Conservation (phyloP, 1,140 invertebrate species). For the Parasteatoda tepidariorum region DNA sequence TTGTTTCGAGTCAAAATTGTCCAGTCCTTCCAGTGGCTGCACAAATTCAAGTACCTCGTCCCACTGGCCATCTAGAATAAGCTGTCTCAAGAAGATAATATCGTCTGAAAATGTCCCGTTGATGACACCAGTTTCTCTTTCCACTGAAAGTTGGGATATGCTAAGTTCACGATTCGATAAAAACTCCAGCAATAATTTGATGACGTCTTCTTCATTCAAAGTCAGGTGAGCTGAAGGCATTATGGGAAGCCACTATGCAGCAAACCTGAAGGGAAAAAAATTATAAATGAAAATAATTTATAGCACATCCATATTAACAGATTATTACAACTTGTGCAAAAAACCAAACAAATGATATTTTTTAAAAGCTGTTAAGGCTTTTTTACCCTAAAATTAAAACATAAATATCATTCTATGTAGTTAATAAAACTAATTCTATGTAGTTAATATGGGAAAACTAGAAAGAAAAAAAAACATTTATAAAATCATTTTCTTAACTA, state of each 20-base stretch:
- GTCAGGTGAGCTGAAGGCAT: constrained; percentile 75
- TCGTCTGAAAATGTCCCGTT: constrained; percentile 92
- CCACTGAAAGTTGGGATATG: constrained; percentile 90
- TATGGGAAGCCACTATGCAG: constrained; percentile 46
- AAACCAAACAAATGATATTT: not conserved
- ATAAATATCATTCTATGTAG: too few species aligned
- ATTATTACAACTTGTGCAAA: not conserved
- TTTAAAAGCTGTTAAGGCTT: not conserved
- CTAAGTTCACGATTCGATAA: constrained; percentile 89
- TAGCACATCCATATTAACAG: not conserved
- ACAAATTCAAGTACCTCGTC: constrained; percentile 97
- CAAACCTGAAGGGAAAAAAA: constrained; percentile 40
- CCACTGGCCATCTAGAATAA: constrained; percentile 98
- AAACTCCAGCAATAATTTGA: constrained; percentile 91
- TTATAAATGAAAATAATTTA: not conserved
- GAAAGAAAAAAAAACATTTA: too few species aligned
- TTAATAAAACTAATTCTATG: too few species aligned
- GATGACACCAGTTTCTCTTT: constrained; percentile 94
- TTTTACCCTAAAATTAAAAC: not conserved
- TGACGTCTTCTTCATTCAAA: constrained; percentile 90
- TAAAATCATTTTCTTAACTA: too few species aligned
- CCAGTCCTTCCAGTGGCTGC: constrained; percentile 88
- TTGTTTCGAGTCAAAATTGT: constrained; percentile 77
- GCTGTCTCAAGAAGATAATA: constrained; percentile 85
- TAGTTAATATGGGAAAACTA: too few species aligned